Base-by-base conservation (phyloP, 2,113 vertebrate genomes). In the Dendrocopos noguchii region DNA sequence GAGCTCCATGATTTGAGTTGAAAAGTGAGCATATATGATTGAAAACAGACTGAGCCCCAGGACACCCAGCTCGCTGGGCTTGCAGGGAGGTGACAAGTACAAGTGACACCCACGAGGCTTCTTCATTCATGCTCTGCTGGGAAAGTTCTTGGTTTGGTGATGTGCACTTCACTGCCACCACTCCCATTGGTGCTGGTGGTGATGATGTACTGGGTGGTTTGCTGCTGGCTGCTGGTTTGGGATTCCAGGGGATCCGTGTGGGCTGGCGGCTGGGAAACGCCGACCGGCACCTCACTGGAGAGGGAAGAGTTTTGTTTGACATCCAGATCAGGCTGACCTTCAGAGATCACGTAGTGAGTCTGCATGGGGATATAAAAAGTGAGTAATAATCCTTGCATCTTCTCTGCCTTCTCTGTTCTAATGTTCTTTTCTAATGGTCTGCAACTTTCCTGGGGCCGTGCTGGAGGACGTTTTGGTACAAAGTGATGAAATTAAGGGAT, bases 261-360 rank as follows among this genome's bases (percentile, higher is more conserved):
- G 34, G 97, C 65, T 27, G 98, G 85, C 8, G 95, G 95, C 93
- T 98, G 98, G 60, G 98, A 95, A 68, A 95, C 93, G 0, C 93
- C 73, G 4, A 97, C 97, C 91, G 96, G 97, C 4, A 98, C 96
- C 50, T 95, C 96, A 0, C 93, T 75, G 12, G 98, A 78, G 47
- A 98, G 97, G 2, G 97, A 91, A 14, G 97, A 74, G 21, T 90
- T 96, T 65, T 98, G 98, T 92, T 99, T 99, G 57, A 98, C 93
- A 46, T 99, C 99, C 96, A 99, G 85, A 46, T 99, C 99, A 4
- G 98, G 81, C 87, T 99, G 99, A 61, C 99, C 98, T 95, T 99
- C 99, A 3, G 99, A 99, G 91, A 99, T 98, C n/a, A 99, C 99
- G 12, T 99, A 99, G 96, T 99, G 99, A 16, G 99, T 98, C 99